Evolutionary conservation across 2,113 vertebrate species (phyloP).

Genomic region (Otis tarda): DNA sequence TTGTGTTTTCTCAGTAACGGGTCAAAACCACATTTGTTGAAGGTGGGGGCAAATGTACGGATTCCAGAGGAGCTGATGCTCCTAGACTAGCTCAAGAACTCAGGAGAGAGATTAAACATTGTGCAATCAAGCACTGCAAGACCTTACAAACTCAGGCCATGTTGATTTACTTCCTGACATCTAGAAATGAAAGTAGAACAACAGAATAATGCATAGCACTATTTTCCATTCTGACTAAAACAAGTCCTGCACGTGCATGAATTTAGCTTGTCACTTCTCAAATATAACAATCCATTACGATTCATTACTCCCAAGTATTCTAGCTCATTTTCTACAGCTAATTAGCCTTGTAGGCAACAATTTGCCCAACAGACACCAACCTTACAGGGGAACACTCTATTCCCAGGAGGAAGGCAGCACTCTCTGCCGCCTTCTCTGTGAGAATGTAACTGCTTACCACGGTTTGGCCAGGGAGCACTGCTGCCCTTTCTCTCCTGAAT

Average conservation of each 20-base stretch:
- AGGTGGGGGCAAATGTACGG: neutral
- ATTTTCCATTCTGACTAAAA: conserved; percentile 14
- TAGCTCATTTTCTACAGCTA: conserved; percentile 22
- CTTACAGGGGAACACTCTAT: neutral
- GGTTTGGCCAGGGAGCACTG: neutral
- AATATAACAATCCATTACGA: neutral
- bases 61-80: neutral
- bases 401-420: neutral
- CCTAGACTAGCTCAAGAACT: neutral
- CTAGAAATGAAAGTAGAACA: neutral
- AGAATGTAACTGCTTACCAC: neutral
- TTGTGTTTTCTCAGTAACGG: neutral
- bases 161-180: neutral
- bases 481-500: neutral
- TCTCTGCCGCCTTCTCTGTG: neutral
- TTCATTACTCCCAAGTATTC: neutral
- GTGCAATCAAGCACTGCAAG: neutral
- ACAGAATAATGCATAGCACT: neutral
- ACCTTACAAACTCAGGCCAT: neutral
- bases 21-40: neutral
- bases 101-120: neutral
- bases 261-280: neutral
- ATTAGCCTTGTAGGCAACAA: neutral
- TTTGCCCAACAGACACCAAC: neutral
- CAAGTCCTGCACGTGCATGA: neutral